Evolutionary conservation across 2,888 invertebrate genomes (phyloP).

Genomic region (Rhamphomyia laevipes): DNA sequence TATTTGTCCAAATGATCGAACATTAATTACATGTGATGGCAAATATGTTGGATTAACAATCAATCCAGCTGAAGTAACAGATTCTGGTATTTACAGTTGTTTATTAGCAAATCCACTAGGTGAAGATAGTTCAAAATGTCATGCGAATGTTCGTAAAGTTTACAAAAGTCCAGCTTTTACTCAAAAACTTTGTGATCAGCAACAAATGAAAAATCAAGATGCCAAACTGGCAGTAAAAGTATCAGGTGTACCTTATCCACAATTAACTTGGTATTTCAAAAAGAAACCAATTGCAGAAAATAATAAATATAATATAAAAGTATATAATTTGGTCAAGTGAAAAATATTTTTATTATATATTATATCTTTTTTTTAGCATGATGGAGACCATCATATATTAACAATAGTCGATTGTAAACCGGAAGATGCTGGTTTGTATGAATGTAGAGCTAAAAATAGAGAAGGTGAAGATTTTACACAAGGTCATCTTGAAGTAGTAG

Average conservation of each 20-base stretch:
- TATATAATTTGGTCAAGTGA: constrained; percentile 3
- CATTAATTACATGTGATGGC: constrained; percentile 72
- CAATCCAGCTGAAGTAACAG: constrained; percentile 52
- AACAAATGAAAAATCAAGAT: constrained; percentile 62
- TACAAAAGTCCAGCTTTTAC: constrained; percentile 71
- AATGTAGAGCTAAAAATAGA: constrained; percentile 64
- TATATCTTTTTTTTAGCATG: constrained; percentile 38
- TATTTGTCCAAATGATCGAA: constrained; percentile 44
- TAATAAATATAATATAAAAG: constrained; percentile 59
- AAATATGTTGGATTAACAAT: constrained; percentile 67
- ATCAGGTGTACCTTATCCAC: constrained; percentile 70
- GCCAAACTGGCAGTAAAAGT: constrained; percentile 75
- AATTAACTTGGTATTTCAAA: constrained; percentile 78
- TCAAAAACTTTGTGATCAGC: constrained; percentile 47
- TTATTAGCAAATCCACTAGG: constrained; percentile 65
- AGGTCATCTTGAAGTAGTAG: constrained; percentile 63
- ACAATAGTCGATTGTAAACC: constrained; percentile 57
- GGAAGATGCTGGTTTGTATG: constrained; percentile 61
- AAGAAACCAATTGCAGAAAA: constrained; percentile 56
- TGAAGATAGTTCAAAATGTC: constrained; percentile 55
- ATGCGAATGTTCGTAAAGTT: constrained; percentile 64
- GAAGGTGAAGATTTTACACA: constrained; percentile 69
- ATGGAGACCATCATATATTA: constrained; percentile 68
- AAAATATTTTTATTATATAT: background rate
- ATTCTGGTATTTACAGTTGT: constrained; percentile 71